Conservation (phyloP, 2,797 vertebrate species). For the Neopelma chrysocephalum region DNA sequence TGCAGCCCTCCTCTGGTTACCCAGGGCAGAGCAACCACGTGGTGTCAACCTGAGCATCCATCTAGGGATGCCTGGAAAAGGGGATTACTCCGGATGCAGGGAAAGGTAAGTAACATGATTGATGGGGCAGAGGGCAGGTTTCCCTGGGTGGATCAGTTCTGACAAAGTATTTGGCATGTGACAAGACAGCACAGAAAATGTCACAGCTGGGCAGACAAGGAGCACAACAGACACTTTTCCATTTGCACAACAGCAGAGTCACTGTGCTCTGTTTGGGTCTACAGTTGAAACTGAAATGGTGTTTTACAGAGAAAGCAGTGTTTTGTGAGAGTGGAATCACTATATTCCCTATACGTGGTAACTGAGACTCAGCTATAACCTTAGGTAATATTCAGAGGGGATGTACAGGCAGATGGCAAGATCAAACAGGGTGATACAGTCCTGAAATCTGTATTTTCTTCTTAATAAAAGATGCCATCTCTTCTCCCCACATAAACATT, state of each 20-base stretch:
- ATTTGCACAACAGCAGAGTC: neutral
- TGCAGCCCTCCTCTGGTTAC: conserved; percentile 29
- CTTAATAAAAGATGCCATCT: neutral
- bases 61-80: neutral
- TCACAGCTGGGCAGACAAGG: neutral
- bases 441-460: neutral
- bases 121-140: neutral
- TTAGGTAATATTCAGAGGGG: neutral
- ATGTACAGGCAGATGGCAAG: neutral
- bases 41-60: neutral
- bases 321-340: neutral
- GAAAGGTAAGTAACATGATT: neutral
- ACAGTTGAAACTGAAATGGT: neutral
- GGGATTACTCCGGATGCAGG: neutral
- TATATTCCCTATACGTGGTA: neutral
- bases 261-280: accelerated
- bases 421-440: neutral
- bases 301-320: neutral
- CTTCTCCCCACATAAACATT: neutral
- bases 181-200: neutral
- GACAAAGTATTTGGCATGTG: accelerated
- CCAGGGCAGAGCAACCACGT: neutral
- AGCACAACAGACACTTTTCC: neutral
- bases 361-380: neutral
- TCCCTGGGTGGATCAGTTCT: neutral